These are phyloP conservation scores for Ricordea florida DNA, from an alignment of 92 coral and sea anemone genomes.

Conservation along the genomic window DNA sequence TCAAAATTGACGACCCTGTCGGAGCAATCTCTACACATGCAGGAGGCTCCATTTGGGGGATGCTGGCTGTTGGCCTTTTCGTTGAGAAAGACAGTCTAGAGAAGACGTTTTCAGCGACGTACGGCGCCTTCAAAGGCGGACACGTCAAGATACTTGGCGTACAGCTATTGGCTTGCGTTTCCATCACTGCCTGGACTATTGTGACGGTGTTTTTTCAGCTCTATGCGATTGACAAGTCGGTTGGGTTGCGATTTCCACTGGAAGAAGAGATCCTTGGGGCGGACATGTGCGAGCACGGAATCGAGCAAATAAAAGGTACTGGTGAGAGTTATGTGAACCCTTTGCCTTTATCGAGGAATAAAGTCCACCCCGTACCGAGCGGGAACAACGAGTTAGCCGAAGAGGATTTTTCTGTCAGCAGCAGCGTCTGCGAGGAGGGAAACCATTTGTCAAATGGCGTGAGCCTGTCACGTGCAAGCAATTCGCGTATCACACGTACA, in stretches of 20 bases:
- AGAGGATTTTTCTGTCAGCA: background rate
- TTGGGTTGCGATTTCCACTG: conserved; percentile 56
- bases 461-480: no score
- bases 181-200: conserved; percentile 57
- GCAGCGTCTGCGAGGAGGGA: background rate
- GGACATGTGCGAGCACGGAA: conserved; percentile 64
- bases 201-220: conserved; percentile 58
- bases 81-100: conserved; percentile 81
- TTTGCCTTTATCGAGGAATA: background rate
- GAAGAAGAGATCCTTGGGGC: conserved; percentile 72
- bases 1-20: conserved; percentile 83
- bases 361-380: background rate
- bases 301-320: conserved; percentile 1
- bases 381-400: background rate
- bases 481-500: no score
- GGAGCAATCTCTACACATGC: conserved; percentile 87
- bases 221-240: conserved; percentile 43
- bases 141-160: conserved; percentile 66
- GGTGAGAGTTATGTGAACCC: conserved; percentile 4
- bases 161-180: conserved; percentile 66
- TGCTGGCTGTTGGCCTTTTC: conserved; percentile 88
- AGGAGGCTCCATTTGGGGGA: conserved; percentile 88
- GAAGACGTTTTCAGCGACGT: conserved; percentile 65
- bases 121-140: conserved; percentile 88
- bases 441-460: no score